Base-by-base conservation (phyloP, 2,888 invertebrate genomes). In the Galerucella nymphaeae region DNA sequence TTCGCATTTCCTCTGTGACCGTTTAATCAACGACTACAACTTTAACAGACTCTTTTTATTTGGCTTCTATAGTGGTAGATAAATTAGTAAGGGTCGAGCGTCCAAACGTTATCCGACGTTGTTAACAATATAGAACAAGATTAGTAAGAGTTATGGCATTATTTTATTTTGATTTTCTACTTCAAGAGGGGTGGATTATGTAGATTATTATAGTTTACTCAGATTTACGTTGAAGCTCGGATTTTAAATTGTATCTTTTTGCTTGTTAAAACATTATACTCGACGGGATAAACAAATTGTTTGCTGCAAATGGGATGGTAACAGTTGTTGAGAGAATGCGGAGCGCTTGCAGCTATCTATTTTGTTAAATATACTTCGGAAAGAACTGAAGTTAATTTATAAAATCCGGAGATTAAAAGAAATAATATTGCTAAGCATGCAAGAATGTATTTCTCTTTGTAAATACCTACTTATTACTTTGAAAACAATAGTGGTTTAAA, bases 141-240 rank as follows among this genome's bases (percentile, higher is more conserved):
- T 58, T 58, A 58, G 58, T 23, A 14, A 58, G 58, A 58, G n/a
- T 58, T 58, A 58, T 58, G 13, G 58, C 30, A 23, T 13, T 58
- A 58, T 58, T 58, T 23, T 58, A 58, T 58, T 58, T 8, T 58
- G 16, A 16, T 11, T 6, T 20, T 55, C 18, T 18, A 13, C 11
- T 16, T 55, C 20, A 20, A 18, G 4, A 55, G 55, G 18, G 14
- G 55, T 55, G 55, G 55, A 55, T 58, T 58, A 58, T 58, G 58
- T 30, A 58, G 58, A 58, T 20, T 30, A 58, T 23, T 58, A 58
- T 16, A 58, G 58, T 30, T 58, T 58, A n/a, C 30, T 58, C 23
- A 9, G 58, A 13, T 50, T n/a, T 50, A n/a, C 9, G 16, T 38
- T 38, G 50, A 2, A 16, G 14, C 23, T 20, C 23, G 30, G 58